Conservation (phyloP, 2,888 invertebrate species). For the Drosophila nr. perissopoda region DNA sequence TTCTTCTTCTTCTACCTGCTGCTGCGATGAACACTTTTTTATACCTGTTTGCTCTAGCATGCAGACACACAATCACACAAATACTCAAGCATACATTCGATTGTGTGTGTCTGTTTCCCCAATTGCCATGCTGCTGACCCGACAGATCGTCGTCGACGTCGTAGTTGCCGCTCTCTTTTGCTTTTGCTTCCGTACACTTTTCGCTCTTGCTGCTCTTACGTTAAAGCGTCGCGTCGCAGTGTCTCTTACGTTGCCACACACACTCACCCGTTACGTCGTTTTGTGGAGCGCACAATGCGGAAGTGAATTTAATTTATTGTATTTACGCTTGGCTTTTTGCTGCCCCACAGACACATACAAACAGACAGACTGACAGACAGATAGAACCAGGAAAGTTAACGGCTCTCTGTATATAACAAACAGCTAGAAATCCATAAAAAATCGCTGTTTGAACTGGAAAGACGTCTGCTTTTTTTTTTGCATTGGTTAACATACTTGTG, state of each 20-base stretch:
- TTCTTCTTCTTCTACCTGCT: conserved; percentile 47
- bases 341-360: conserved; percentile 43
- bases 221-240: conserved; percentile 35
- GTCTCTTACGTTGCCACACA: conserved; percentile 56
- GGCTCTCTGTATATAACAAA: conserved; percentile 23
- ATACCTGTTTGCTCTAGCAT: conserved; percentile 69
- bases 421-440: conserved; percentile 52
- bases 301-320: conserved; percentile 85
- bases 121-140: conserved; percentile 68
- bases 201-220: conserved; percentile 64
- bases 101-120: conserved; percentile 41
- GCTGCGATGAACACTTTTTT: conserved; percentile 68
- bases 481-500: conserved; percentile 6
- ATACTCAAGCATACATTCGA: conserved; percentile 9
- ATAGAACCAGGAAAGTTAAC: conserved; percentile 76
- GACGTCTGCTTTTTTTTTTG: conserved; percentile 22
- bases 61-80: conserved; percentile 11
- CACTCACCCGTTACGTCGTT: conserved; percentile 73
- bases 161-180: conserved; percentile 50
- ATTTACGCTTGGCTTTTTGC: conserved; percentile 72
- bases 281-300: conserved; percentile 85
- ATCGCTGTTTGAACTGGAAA: conserved; percentile 42
- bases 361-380: conserved; percentile 33
- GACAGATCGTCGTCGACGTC: conserved; percentile 55
- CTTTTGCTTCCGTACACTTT: conserved; percentile 67